Evolutionary conservation across 2,113 vertebrate genomes (phyloP), one percentile per base, ranked within the genome.

Genomic region (Chaenocephalus aceratus): DNA sequence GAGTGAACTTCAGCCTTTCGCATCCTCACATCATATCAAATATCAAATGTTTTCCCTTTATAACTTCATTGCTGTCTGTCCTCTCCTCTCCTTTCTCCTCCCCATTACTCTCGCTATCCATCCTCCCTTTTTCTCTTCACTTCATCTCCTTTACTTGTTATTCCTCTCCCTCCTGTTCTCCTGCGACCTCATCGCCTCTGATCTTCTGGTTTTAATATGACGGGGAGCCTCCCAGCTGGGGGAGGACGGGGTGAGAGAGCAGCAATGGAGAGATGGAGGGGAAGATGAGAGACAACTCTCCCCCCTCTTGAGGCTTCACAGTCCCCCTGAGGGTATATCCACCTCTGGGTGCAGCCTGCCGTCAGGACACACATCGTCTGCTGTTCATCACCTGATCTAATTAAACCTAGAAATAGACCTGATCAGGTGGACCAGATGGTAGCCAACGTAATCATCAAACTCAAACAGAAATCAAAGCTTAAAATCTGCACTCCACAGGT

Each of bases 191-290:
- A 5, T 65, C 68, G 8, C 70, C 79, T 90, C 80, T 91, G 81
- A 86, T 89, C 80, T 91, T n/a, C 70, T 10, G 82, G 75, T 88
- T 90, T 89, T 66, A 77, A 84, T 85, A 54, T 88, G 87, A 80
- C 77, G 41, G 72, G 30, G 71, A 84, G 82, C 72, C 75, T 41
- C 82, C 85, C 86, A 86, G 83, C 90, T 84, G 87, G 72, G 83
- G 73, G 66, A 41, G 45, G 69, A 79, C 73, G 23, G 59, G 59
- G 36, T 21, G 67, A 68, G 66, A 44, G 72, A 73, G 79, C 53
- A 30, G 51, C 71, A 65, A 5, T 1, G 45, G 67, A 60, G 80
- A 79, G 72, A 81, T 52, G 68, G 66, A 75, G 58, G 53, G 36
- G 57, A 56, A 87, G 89, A 91, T 93, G 87, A 91, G 90, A 90